Evolutionary conservation across 2,113 vertebrate genomes (phyloP).

Genomic region (Delphinus delphis): DNA sequence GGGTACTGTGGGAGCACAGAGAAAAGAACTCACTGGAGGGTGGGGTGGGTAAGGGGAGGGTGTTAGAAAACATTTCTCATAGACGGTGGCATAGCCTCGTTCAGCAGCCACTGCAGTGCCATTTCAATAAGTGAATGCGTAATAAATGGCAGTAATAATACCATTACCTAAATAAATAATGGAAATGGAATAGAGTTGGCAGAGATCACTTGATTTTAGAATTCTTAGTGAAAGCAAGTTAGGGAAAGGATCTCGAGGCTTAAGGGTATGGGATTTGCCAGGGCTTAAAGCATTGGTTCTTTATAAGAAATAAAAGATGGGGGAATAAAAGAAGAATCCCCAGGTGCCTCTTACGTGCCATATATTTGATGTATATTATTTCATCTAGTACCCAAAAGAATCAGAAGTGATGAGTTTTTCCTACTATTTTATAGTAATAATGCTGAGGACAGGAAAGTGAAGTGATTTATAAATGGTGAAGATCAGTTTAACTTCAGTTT

Average conservation of each 20-base stretch:
- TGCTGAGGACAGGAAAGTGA: background rate
- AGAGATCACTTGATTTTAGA: slow-evolving; percentile 51
- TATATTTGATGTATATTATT: background rate
- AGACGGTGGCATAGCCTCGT: background rate
- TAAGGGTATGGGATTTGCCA: background rate
- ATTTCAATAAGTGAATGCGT: slow-evolving; percentile 50
- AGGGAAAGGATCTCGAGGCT: slow-evolving; percentile 18
- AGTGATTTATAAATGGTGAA: slow-evolving; percentile 16
- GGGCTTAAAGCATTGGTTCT: background rate
- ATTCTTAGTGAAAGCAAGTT: slow-evolving; percentile 45
- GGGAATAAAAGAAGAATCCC: background rate
- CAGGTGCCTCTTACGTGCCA: background rate
- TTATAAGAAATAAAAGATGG: slow-evolving; percentile 16
- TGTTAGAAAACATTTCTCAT: background rate
- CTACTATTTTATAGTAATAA: slow-evolving; percentile 10
- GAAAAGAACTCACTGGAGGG: slow-evolving; percentile 2
- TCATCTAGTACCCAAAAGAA: background rate
- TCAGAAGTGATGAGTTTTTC: background rate
- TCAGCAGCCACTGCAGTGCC: background rate
- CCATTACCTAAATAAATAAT: slow-evolving; percentile 53
- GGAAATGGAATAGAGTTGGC: slow-evolving; percentile 36
- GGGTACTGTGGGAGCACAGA: background rate
- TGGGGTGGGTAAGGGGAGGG: background rate
- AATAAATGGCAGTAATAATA: slow-evolving; percentile 52
- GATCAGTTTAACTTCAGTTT: slow-evolving; percentile 3